Conservation (phyloP, 2,888 invertebrate genomes). For the Acanthosepion pharaonis region DNA sequence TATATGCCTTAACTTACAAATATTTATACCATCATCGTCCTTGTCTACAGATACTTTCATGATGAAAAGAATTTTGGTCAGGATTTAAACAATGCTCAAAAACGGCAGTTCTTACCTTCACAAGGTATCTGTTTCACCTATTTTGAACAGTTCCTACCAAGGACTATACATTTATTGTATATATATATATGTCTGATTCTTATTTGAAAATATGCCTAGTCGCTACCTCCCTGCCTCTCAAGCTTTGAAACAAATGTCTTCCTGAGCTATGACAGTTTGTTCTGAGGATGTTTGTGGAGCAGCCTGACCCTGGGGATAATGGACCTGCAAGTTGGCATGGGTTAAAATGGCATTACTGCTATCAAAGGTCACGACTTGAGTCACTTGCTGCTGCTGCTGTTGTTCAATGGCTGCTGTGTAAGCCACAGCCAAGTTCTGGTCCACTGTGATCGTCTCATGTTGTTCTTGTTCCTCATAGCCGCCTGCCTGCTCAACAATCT, state of each 20-base stretch:
- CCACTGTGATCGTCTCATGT: not conserved
- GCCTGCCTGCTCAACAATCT: not conserved
- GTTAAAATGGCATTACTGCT: conserved; percentile 35
- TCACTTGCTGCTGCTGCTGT: conserved; percentile 6
- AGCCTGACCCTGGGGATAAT: conserved; percentile 34
- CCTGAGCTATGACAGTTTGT: conserved; percentile 43
- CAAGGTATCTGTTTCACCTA: not conserved
- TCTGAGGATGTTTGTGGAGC: conserved; percentile 36
- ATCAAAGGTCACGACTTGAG: conserved; percentile 41
- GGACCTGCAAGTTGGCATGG: conserved; percentile 40
- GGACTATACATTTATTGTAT: not conserved
- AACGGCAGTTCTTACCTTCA: not conserved
- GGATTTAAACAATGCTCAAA: not conserved
- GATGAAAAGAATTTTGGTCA: conserved; percentile 22
- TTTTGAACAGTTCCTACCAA: not conserved
- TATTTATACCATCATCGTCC: not conserved
- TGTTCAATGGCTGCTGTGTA: not conserved
- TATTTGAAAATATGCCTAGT: not conserved
- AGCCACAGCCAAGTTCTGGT: not conserved
- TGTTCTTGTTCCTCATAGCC: not conserved
- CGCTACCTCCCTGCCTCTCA: not conserved
- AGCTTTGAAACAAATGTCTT: conserved; percentile 43
- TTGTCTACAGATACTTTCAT: not conserved
- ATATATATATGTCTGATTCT: not conserved
- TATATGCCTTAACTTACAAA: not conserved